These are phyloP conservation scores for Cydia pomonella DNA, from an alignment of 1,140 invertebrate genomes.

Conservation along the genomic window DNA sequence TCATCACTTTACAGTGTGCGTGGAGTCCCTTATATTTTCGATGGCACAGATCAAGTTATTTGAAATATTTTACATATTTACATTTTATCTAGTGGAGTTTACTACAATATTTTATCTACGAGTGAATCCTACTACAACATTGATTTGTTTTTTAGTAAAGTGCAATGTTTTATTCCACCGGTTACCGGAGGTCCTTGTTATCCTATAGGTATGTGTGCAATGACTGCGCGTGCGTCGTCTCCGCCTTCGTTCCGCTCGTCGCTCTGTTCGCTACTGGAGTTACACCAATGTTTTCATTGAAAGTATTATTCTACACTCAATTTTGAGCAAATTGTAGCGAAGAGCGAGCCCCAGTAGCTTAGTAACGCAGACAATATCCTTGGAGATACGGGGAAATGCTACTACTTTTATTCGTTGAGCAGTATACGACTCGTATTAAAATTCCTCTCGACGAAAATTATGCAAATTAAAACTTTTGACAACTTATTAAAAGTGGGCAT, in stretches of 20 bases:
- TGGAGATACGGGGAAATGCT: not conserved
- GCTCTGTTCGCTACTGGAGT: conserved; percentile 47
- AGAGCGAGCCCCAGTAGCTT: not conserved
- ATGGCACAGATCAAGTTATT: conserved; percentile 78
- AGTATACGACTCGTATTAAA: not conserved
- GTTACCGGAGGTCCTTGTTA: conserved; percentile 77
- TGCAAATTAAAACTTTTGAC: not conserved
- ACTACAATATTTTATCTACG: conserved; percentile 79
- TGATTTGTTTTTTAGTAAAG: conserved; percentile 77
- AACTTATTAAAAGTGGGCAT: too few species aligned
- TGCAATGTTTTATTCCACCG: conserved; percentile 79
- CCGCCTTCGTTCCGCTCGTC: conserved; percentile 46
- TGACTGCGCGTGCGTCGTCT: conserved; percentile 64
- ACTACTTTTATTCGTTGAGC: not conserved
- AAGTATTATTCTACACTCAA: not conserved
- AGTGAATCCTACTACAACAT: conserved; percentile 79
- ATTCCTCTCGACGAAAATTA: not conserved
- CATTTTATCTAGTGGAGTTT: conserved; percentile 79
- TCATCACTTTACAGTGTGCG: conserved; percentile 70
- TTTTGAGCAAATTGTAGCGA: conserved; percentile 9
- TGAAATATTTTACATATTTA: conserved; percentile 80
- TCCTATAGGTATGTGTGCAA: conserved; percentile 62
- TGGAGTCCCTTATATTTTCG: conserved; percentile 78
- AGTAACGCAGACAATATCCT: not conserved
- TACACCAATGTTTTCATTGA: conserved; percentile 35